Evolutionary conservation across 1,140 invertebrate species (phyloP), one percentile per base, ranked within the genome.

Genomic region (Spodoptera litura): DNA sequence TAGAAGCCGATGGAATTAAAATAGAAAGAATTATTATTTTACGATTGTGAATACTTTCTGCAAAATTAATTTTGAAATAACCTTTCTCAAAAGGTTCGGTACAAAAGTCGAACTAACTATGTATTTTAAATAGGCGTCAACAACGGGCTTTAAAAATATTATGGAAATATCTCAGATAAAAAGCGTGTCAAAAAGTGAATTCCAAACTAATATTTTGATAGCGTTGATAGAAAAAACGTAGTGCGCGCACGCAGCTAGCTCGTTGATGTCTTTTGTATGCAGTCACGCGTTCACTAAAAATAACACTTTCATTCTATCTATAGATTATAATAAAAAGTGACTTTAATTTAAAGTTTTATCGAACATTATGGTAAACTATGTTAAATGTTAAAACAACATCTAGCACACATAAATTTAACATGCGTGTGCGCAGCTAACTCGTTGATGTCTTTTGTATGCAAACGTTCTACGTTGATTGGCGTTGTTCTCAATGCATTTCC

Each of bases 191-290:
- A 72, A 72, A 72, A 38, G 8, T 35, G 13, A 56, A 27, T 52
- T 72, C n/a, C 56, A 35, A 38, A 72, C 31, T 38, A 53, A 44
- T 44, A 44, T 44, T 72, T 56, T 56, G 53, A 52, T 27, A 68
- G 52, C 49, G 52, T 13, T 20, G 0, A 20, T 27, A 10, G 25
- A 68, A 20, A 74, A 49, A 38, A 58, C 58, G 11, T 1, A 11
- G 49, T 53, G 88, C 88, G 88, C 85, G 31, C 12, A 81, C 86
- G 87, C 86, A 77, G 64, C n/a, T 55, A 72, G 59, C 84, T 79
- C 89, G 89, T 89, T 89, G 89, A 90, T 85, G 87, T 89, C 89
- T 86, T 81, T 85, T 88, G 80, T 86, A 87, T 76, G 78, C 58
- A 76, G 35, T 62, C 44, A 75, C 59, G 44, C 56, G 8, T 52